Evolutionary conservation across 2,888 invertebrate species (phyloP).

Genomic region (Leptogaster cylindrica): DNA sequence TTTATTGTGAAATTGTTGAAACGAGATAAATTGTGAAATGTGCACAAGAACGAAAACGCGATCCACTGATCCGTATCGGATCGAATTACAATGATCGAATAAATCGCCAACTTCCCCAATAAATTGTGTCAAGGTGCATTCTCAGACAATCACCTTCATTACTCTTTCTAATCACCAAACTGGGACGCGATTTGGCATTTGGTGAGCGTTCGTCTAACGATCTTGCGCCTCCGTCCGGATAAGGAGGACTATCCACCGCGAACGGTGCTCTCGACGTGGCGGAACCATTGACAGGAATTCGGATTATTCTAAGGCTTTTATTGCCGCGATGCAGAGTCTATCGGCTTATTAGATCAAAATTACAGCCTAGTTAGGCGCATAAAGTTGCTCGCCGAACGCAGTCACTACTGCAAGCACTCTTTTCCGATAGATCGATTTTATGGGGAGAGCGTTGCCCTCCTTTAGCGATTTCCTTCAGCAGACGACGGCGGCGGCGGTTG

Average conservation of each 20-base stretch:
- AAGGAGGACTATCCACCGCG: slow-evolving; percentile 6
- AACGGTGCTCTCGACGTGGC: neutral
- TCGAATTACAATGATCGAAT: slow-evolving; percentile 31
- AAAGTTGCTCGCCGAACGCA: slow-evolving; percentile 36
- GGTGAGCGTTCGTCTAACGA: slow-evolving; percentile 16
- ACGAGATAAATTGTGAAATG: slow-evolving; percentile 2
- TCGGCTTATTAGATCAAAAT: slow-evolving; percentile 47
- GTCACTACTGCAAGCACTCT: slow-evolving; percentile 6
- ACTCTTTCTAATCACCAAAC: slow-evolving; percentile 29
- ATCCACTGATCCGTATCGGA: slow-evolving; percentile 5
- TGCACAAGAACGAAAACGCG: neutral
- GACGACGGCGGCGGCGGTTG: neutral
- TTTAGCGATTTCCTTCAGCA: slow-evolving; percentile 28
- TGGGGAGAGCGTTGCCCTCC: slow-evolving; percentile 11
- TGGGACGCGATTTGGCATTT: slow-evolving; percentile 25
- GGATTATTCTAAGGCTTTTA: slow-evolving; percentile 15
- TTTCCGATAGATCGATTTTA: slow-evolving; percentile 2
- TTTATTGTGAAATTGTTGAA: neutral
- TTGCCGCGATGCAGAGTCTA: slow-evolving; percentile 29
- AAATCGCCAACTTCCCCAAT: slow-evolving; percentile 35
- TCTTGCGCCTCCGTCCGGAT: neutral
- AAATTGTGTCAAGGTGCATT: slow-evolving; percentile 41
- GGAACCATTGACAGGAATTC: slow-evolving; percentile 17
- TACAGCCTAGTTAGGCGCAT: slow-evolving; percentile 46
- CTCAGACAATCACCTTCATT: slow-evolving; percentile 37